phyloP scores from a whole-genome alignment of 1,140 invertebrate genomes.

The Drosophila navojoa region DNA sequence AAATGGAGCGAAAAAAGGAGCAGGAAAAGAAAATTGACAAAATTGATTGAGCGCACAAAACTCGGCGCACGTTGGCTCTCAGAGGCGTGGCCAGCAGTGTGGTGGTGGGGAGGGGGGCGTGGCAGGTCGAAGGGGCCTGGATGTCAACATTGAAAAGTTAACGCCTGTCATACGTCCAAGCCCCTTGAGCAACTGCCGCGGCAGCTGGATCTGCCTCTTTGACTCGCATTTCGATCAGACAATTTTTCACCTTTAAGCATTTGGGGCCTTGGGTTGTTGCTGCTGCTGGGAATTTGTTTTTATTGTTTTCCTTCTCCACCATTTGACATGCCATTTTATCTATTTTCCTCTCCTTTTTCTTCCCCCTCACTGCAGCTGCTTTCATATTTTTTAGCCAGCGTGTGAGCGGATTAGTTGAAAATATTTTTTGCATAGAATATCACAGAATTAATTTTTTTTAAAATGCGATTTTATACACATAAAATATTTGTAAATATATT shows the following conservation, averaged over 20 bases:
- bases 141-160: conserved; percentile 52
- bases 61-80: conserved; percentile 1
- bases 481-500: no score
- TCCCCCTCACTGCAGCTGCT: not conserved
- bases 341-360: conserved; percentile 36
- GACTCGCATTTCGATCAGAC: conserved; percentile 48
- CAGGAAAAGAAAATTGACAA: conserved; percentile 55
- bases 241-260: conserved; percentile 68
- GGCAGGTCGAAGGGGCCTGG: not conserved
- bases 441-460: not conserved
- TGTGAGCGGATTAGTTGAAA: conserved; percentile 15
- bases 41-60: conserved; percentile 70
- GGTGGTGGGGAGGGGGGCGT: not conserved
- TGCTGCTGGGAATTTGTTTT: conserved; percentile 29
- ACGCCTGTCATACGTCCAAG: conserved; percentile 49
- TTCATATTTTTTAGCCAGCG: conserved; percentile 21
- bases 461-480: no score
- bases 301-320: conserved; percentile 43
- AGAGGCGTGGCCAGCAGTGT: not conserved
- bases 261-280: conserved; percentile 28
- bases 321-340: conserved; percentile 58
- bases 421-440: conserved; percentile 35
- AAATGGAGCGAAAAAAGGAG: conserved; percentile 10
- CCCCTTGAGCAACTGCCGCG: conserved; percentile 14
- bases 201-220: conserved; percentile 5